phyloP scores from a whole-genome alignment of 1,140 invertebrate genomes.

The Formica exsecta region DNA sequence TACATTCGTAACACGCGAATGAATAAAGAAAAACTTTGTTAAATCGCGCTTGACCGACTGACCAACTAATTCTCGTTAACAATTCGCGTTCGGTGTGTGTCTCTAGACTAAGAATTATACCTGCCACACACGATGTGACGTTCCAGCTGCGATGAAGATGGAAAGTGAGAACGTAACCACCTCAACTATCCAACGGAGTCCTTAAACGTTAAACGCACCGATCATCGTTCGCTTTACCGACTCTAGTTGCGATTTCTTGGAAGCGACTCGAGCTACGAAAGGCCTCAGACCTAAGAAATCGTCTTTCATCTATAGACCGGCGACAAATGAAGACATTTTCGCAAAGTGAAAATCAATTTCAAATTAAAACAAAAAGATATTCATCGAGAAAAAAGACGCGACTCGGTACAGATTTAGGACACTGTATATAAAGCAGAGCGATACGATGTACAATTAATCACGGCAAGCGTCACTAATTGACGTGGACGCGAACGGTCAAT shows the following conservation, averaged over 20 bases:
- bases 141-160: not conserved
- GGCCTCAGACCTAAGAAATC: not conserved
- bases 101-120: constrained; percentile 29
- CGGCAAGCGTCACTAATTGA: constrained; percentile 43
- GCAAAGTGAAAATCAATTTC: not conserved
- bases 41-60: constrained; percentile 50
- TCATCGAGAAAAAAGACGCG: not conserved
- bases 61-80: constrained; percentile 59
- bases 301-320: not conserved
- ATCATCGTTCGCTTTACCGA: constrained; percentile 6
- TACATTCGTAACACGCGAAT: constrained; percentile 33
- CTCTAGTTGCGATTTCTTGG: constrained; percentile 33
- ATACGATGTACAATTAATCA: constrained; percentile 25
- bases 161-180: constrained; percentile 11
- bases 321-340: constrained; percentile 16
- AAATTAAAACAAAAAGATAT: not conserved
- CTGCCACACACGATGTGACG: not conserved
- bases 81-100: not conserved
- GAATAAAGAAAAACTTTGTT: constrained; percentile 60
- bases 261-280: not conserved
- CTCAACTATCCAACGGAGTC: not conserved
- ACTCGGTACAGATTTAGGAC: not conserved
- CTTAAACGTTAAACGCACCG: constrained; percentile 19
- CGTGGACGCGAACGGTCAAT: constrained; percentile 31
- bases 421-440: not conserved